Conservation (phyloP, 2,797 vertebrate genomes). For the Lepilemur ruficaudatus region DNA sequence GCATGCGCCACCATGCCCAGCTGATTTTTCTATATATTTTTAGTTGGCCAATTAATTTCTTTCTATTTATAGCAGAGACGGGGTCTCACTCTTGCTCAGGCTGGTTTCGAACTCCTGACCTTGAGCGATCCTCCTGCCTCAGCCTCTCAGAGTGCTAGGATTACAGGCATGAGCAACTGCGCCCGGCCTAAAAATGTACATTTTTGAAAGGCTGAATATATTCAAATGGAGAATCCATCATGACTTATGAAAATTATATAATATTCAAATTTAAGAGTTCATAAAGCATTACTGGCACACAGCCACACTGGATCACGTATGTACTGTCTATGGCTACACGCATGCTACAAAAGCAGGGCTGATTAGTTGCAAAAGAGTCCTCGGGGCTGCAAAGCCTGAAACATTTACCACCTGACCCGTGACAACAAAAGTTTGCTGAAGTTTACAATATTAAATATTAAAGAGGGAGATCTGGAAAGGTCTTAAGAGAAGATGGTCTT, state of each 20-base stretch:
- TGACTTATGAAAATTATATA: neutral
- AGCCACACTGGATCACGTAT: neutral
- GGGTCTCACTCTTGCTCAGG: too few species aligned
- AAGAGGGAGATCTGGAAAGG: neutral
- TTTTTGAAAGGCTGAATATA: neutral
- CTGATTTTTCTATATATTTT: too few species aligned
- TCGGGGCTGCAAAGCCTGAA: neutral
- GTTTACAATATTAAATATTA: neutral
- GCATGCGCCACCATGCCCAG: too few species aligned
- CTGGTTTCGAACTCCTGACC: too few species aligned
- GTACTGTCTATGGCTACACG: neutral
- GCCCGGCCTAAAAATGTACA: too few species aligned
- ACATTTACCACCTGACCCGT: neutral
- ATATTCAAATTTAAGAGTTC: neutral
- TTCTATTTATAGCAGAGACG: too few species aligned
- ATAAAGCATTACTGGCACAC: neutral
- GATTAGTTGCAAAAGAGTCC: neutral
- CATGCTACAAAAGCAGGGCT: neutral
- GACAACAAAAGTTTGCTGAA: neutral
- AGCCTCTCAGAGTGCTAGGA: too few species aligned
- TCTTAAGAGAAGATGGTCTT: neutral
- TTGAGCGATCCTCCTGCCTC: too few species aligned
- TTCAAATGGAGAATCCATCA: neutral
- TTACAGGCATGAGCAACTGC: too few species aligned
- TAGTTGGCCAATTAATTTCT: too few species aligned